Evolutionary conservation across 2,797 vertebrate genomes (phyloP).

Genomic region (Momotus momota): DNA sequence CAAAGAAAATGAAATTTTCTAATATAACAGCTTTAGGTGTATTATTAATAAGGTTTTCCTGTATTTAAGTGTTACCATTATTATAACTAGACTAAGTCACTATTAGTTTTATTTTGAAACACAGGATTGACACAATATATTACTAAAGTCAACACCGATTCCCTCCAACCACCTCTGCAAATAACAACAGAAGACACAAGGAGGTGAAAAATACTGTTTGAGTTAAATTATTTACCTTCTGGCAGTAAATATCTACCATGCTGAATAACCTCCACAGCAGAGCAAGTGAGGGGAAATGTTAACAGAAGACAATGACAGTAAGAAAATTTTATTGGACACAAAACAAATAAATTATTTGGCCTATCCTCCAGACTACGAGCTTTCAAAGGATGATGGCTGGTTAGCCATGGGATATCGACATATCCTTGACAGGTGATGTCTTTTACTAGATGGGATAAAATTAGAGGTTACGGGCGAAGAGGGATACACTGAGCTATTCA

Average conservation of each 20-base stretch:
- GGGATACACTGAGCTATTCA: neutral
- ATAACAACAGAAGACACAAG: neutral
- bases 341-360: neutral
- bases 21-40: neutral
- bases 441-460: neutral
- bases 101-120: neutral
- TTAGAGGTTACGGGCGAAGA: neutral
- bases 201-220: neutral
- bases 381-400: neutral
- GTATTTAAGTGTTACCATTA: neutral
- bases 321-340: neutral
- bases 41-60: neutral
- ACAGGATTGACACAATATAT: neutral
- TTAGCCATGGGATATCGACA: neutral
- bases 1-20: neutral
- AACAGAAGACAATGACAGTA: neutral
- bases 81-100: neutral
- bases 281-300: neutral
- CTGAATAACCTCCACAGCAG: fast-evolving
- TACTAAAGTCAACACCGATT: neutral
- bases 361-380: neutral
- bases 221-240: neutral
- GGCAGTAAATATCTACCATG: neutral
- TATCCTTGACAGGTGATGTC: neutral
- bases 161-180: neutral